phyloP scores from a whole-genome alignment of 2,113 vertebrate genomes.

The Stigmatopora nigra region DNA sequence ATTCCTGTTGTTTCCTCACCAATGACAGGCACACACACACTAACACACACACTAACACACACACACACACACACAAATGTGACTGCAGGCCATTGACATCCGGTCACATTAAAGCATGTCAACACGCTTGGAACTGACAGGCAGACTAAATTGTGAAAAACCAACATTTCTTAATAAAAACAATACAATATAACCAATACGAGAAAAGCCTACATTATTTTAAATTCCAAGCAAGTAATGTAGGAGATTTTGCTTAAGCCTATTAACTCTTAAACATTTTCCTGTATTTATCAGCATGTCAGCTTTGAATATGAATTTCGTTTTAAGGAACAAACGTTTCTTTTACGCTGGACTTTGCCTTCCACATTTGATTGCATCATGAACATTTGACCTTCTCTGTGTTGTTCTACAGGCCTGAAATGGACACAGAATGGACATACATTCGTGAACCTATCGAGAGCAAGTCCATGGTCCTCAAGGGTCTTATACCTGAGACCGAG shows the following conservation, averaged over 20 bases:
- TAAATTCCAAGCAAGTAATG: too few species aligned
- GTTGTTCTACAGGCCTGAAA: slow-evolving; percentile 73
- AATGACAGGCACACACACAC: not conserved
- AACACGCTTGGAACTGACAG: not conserved
- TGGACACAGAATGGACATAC: slow-evolving; percentile 82
- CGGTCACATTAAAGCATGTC: not conserved
- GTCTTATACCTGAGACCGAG: slow-evolving; percentile 77
- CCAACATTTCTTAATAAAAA: not conserved
- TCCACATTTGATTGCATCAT: too few species aligned
- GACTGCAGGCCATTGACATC: not conserved
- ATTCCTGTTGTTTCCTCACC: not conserved
- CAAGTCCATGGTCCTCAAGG: slow-evolving; percentile 89
- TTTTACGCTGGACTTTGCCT: too few species aligned
- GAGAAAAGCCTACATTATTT: not conserved
- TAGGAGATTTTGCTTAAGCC: too few species aligned
- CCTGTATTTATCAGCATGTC: too few species aligned
- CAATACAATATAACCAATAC: not conserved
- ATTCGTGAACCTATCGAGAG: slow-evolving; percentile 84
- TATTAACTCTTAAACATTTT: too few species aligned
- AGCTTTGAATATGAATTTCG: too few species aligned
- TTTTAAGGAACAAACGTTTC: too few species aligned
- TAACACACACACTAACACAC: not conserved
- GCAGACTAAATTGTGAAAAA: not conserved
- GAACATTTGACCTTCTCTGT: not conserved
- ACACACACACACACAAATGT: not conserved